Percentiles rank a stretch among this genome's conserved stretches.
Evolutionary conservation across 2,113 vertebrate species (phyloP).

Genomic region (Muntiacus reevesi): DNA sequence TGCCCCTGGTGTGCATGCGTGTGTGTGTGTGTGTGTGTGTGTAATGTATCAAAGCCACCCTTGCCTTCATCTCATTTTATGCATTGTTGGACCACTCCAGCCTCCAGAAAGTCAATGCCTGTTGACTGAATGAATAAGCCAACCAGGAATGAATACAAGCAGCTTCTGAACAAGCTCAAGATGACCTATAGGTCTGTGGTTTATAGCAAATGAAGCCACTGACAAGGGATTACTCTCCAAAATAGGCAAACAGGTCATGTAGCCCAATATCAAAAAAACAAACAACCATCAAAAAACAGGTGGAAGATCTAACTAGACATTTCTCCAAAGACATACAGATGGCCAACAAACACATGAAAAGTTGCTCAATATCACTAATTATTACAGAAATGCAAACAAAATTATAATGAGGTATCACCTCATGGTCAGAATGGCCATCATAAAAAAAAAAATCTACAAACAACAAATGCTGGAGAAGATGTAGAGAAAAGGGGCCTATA

Average conservation of each 20-base stretch:
- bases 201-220: not conserved
- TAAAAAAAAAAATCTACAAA: not conserved
- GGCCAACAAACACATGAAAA: not conserved
- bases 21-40: no score
- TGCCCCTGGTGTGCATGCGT: not conserved
- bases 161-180: not conserved
- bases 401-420: not conserved
- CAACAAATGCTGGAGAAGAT: not conserved
- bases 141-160: not conserved
- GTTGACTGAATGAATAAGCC: not conserved
- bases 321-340: not conserved
- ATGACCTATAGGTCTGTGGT: not conserved
- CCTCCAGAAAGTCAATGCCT: not conserved
- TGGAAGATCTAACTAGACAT: not conserved
- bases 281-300: not conserved
- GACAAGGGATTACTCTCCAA: not conserved
- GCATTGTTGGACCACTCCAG: not conserved
- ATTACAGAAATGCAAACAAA: not conserved
- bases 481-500: not conserved
- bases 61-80: not conserved
- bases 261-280: not conserved
- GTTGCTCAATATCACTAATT: not conserved
- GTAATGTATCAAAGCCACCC: not conserved
- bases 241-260: not conserved
- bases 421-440: not conserved